Base-by-base conservation (phyloP, 1,140 invertebrate species). In the Manduca sexta region DNA sequence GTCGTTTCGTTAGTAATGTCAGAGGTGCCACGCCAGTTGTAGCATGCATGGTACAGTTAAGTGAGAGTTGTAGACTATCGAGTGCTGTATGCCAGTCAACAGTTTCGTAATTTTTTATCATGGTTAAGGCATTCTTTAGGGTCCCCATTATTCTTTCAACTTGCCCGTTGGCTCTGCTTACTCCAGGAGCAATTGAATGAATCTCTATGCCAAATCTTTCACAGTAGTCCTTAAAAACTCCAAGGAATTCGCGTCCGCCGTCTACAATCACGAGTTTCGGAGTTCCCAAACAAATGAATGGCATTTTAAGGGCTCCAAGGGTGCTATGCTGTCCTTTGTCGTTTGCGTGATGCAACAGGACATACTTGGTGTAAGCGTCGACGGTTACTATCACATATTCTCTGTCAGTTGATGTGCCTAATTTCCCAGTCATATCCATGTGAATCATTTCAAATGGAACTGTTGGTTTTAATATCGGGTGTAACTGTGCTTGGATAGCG, bases 341-440 rank as follows among this genome's bases (percentile, higher is more conserved):
- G n/a, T 18, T 66, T 10, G 53, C 10, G 35, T 55, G 16, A 31
- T 46, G 7, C 0, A 69, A 29, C 16, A 67, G 42, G n/a, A 65
- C 43, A 39, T 58, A 69, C 40, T 59, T 75, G 0, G 60, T 74
- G 43, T 69, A 85, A 0, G 69, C 67, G 18, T 86, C 82, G 0
- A 85, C 52, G 0, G 60, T 52, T 0, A 74, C 72, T 3, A 86
- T 33, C 2, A 64, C 60, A 13, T 66, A 69, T 17, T 69, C 35
- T 18, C 66, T 21, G 3, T 56, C 17, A 14, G 41, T 17, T 3
- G n/a, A 2, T 10, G 60, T 69, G 3, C 65, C 56, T 5, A 79
- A 56, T 6, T 73, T 78, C 0, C 76, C 64, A 1, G 61, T 61
- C 1, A 65, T 58, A 18, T 71, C 64, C 49, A 70, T 70, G 21